phyloP scores from a whole-genome alignment of 2,888 invertebrate species.

The Belgica antarctica region DNA sequence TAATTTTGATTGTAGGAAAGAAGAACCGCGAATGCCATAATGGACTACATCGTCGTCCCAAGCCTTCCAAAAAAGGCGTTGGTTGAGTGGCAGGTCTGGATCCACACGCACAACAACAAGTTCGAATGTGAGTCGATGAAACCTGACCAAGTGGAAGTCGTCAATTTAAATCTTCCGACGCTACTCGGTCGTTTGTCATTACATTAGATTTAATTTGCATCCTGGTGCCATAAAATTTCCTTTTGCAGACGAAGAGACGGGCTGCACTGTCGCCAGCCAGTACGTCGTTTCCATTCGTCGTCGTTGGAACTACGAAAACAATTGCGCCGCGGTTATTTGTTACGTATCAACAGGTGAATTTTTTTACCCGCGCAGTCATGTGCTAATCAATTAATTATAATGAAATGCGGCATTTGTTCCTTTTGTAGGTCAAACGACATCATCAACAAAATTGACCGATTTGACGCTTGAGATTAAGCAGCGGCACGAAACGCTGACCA shows the following conservation, averaged over 20 bases:
- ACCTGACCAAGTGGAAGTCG: too few species aligned
- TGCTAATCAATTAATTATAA: too few species aligned
- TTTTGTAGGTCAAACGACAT: slow-evolving; percentile 53
- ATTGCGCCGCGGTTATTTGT: slow-evolving; percentile 80
- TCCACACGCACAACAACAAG: slow-evolving; percentile 80
- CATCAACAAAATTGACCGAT: slow-evolving; percentile 54
- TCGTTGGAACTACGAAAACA: slow-evolving; percentile 86
- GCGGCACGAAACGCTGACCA: slow-evolving; percentile 52
- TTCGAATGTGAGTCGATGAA: slow-evolving; percentile 60
- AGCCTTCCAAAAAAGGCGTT: slow-evolving; percentile 75
- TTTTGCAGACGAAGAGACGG: slow-evolving; percentile 79
- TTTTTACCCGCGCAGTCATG: too few species aligned
- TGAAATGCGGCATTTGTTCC: background rate
- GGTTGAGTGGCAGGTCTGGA: slow-evolving; percentile 94
- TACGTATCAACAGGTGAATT: slow-evolving; percentile 69
- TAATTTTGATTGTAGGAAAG: slow-evolving; percentile 53
- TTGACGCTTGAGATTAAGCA: slow-evolving; percentile 53
- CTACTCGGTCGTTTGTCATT: too few species aligned
- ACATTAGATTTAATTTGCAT: too few species aligned
- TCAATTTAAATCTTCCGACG: too few species aligned
- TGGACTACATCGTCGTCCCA: slow-evolving; percentile 81
- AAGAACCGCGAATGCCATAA: slow-evolving; percentile 80
- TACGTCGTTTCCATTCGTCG: slow-evolving; percentile 80
- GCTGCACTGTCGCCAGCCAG: slow-evolving; percentile 73
- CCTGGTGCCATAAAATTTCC: too few species aligned